phyloP scores from a whole-genome alignment of 2,113 vertebrate species.

The Pteronura brasiliensis region DNA sequence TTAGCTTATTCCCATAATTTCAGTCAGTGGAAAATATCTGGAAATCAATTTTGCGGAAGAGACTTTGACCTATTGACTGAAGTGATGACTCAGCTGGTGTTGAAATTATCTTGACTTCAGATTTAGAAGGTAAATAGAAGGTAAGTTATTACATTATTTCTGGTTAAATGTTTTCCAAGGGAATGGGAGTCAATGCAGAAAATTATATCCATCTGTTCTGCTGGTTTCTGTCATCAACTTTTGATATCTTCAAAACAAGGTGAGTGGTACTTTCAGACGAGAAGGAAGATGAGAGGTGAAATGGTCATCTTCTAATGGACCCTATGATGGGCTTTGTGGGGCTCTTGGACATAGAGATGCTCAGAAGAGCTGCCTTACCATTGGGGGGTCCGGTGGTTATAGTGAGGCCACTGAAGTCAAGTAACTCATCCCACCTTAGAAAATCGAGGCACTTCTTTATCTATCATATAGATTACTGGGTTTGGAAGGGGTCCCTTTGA shows the following conservation, averaged over 20 bases:
- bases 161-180: constrained; percentile 70
- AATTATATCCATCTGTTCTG: background rate
- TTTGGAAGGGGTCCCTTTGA: background rate
- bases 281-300: background rate
- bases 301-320: background rate
- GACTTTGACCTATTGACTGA: constrained; percentile 45
- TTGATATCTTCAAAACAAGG: background rate
- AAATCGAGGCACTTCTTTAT: background rate
- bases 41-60: constrained; percentile 20
- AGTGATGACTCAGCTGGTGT: background rate
- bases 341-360: background rate
- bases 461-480: background rate
- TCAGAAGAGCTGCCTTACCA: background rate
- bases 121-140: constrained; percentile 78
- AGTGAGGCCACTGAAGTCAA: background rate
- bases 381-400: background rate
- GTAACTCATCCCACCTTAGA: background rate
- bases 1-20: background rate
- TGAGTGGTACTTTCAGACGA: background rate
- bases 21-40: constrained; percentile 1
- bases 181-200: constrained; percentile 58
- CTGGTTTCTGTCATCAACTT: background rate
- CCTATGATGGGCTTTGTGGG: background rate
- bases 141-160: constrained; percentile 81
- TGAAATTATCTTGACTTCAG: constrained; percentile 40